Conservation (phyloP, 2,888 invertebrate genomes). For the Eucriotettix oculatus region DNA sequence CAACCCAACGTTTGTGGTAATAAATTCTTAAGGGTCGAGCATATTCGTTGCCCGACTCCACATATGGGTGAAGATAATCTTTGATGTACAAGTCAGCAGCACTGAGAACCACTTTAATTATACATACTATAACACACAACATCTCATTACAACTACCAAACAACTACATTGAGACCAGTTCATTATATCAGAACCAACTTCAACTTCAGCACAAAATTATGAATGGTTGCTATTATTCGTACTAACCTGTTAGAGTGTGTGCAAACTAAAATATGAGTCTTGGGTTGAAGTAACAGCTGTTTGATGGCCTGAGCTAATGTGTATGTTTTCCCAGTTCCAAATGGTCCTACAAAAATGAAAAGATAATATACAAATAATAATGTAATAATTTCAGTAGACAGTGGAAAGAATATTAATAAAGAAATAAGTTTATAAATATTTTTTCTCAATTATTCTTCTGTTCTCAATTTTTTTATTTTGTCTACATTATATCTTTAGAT, state of each 20-base stretch:
- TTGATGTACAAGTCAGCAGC: conserved; percentile 13
- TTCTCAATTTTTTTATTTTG: too few relatives aligned
- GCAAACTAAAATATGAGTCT: conserved; percentile 58
- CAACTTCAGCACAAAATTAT: neutral
- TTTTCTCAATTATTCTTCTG: too few relatives aligned
- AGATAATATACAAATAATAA: too few relatives aligned
- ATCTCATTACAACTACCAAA: neutral
- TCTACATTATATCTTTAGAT: too few relatives aligned
- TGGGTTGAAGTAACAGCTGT: conserved; percentile 42
- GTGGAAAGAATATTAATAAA: too few relatives aligned
- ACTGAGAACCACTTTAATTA: conserved; percentile 2
- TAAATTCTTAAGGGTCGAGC: conserved; percentile 60
- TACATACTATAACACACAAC: neutral
- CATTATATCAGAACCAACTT: neutral
- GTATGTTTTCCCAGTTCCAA: conserved; percentile 78
- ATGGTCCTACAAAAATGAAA: conserved; percentile 35
- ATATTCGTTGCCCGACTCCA: conserved; percentile 44
- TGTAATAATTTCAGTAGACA: too few relatives aligned
- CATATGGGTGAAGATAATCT: conserved; percentile 65
- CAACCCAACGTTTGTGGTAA: conserved; percentile 61
- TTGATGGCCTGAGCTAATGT: conserved; percentile 59
- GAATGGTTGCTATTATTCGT: neutral
- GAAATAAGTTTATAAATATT: too few relatives aligned
- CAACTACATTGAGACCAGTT: neutral
- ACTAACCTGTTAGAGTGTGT: conserved; percentile 61